These are phyloP conservation scores for Lepidochitona cinerea DNA, from an alignment of 2,888 invertebrate species.

Conservation along the genomic window DNA sequence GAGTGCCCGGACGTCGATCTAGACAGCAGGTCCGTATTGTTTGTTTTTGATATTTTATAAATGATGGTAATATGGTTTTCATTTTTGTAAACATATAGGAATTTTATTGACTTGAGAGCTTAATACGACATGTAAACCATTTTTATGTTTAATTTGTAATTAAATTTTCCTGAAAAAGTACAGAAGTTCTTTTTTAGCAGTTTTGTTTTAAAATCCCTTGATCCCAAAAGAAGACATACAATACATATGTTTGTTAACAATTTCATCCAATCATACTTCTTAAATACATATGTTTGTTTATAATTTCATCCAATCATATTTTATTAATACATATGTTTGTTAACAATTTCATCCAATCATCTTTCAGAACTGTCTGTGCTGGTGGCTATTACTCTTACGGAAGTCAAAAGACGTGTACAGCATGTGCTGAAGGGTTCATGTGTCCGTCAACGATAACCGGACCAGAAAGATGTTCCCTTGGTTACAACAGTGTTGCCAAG, in stretches of 20 bases:
- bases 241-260: too few relatives aligned
- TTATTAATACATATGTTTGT: background rate
- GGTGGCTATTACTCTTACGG: slow-evolving; percentile 63
- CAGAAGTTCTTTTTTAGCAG: too few relatives aligned
- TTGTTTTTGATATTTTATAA: too few relatives aligned
- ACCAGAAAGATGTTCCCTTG: slow-evolving; percentile 48
- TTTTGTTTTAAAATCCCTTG: too few relatives aligned
- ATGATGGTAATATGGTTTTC: too few relatives aligned
- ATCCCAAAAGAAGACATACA: too few relatives aligned
- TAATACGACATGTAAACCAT: too few relatives aligned
- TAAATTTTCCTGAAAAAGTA: too few relatives aligned
- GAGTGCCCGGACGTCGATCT: slow-evolving; percentile 52
- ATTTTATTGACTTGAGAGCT: too few relatives aligned
- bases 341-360: background rate
- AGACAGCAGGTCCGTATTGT: slow-evolving; percentile 48
- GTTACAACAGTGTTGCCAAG: slow-evolving; percentile 56
- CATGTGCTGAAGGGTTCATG: slow-evolving; percentile 59
- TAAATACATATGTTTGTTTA: background rate
- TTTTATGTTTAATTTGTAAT: too few relatives aligned
- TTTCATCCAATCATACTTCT: background rate
- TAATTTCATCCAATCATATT: slow-evolving; percentile 5
- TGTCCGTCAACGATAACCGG: slow-evolving; percentile 51
- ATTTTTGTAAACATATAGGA: too few relatives aligned
- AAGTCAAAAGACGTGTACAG: slow-evolving; percentile 49
- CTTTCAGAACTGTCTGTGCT: slow-evolving; percentile 49